phyloP scores from a whole-genome alignment of 2,888 invertebrate species.

The Melinopterus prodromus region DNA sequence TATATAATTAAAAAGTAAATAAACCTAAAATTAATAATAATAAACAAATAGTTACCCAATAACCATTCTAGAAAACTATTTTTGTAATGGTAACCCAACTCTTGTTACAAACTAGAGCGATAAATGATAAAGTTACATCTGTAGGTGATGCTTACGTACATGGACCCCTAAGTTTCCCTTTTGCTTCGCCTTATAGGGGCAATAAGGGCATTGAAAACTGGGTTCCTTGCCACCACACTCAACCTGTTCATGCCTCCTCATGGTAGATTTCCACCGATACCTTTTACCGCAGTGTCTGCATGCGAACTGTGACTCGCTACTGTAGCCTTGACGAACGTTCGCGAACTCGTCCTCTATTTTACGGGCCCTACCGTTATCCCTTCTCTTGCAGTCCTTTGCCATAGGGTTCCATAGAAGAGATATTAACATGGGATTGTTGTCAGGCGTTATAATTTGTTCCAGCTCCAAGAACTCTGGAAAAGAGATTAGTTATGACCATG shows the following conservation, averaged over 20 bases:
- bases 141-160: conserved; percentile 76
- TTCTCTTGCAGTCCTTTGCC: conserved; percentile 32
- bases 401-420: conserved; percentile 41
- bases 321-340: conserved; percentile 56
- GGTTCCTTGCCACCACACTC: conserved; percentile 86
- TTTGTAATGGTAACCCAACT: not conserved
- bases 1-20: not conserved
- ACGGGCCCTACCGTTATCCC: conserved; percentile 46
- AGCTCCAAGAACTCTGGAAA: conserved; percentile 55
- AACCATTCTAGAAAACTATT: not conserved
- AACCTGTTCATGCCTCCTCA: conserved; percentile 83
- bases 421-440: conserved; percentile 43
- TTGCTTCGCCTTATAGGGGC: conserved; percentile 82
- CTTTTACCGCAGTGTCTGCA: conserved; percentile 86
- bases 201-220: conserved; percentile 81
- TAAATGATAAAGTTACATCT: not conserved
- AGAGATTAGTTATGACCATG: conserved; percentile 30
- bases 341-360: conserved; percentile 48
- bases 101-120: too few relatives aligned
- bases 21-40: not conserved
- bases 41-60: not conserved
- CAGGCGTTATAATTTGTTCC: conserved; percentile 54
- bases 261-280: conserved; percentile 87
- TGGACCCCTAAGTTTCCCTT: conserved; percentile 84
- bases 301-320: conserved; percentile 70